Evolutionary conservation across 2,113 vertebrate species (phyloP), one percentile per base, ranked within the genome.

Genomic region (Nycticryphes semicollaris): DNA sequence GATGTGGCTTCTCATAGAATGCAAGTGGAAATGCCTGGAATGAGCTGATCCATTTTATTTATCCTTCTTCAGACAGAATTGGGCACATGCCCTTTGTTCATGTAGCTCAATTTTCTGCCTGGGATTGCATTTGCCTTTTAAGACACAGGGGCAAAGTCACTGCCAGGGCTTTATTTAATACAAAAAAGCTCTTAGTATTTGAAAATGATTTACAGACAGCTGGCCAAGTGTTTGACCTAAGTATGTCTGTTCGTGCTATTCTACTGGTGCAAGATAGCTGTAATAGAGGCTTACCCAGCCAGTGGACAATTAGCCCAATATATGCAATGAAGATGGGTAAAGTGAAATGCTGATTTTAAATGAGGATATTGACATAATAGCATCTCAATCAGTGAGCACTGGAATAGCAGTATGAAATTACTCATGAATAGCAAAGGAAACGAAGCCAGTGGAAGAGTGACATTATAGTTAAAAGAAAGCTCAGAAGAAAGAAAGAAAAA

Each of bases 341-440:
- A 96, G 93, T 78, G 74, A 95, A 95, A 95, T 70, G 94, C 84
- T 95, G 95, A 72, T 95, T 96, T 97, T 84, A 96, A 92, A 96
- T 95, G 91, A 95, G 95, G 87, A 84, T 96, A 95, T 94, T 95
- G 95, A 91, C 93, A 96, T 94, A 96, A 94, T 91, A 96, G 91
- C 91, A 89, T 91, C 89, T 96, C 93, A 94, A 89, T 95, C 94
- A 96, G 89, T 28, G 68, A 89, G 69, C 73, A 70, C 30, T 89
- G 94, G 94, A 97, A 94, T 72, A 91, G 91, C 81, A 94, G 77
- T 35, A 47, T 60, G 82, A 95, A 97, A 95, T 97, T 89, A 75
- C 66, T 70, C 77, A 81, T 7, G 6, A 94, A 91, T 89, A 91
- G 64, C 81, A 82, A 84, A 70, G 80, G 62, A 91, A 95, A 84